phyloP scores from a whole-genome alignment of 1,140 invertebrate genomes.

The Saccostrea glomerata region DNA sequence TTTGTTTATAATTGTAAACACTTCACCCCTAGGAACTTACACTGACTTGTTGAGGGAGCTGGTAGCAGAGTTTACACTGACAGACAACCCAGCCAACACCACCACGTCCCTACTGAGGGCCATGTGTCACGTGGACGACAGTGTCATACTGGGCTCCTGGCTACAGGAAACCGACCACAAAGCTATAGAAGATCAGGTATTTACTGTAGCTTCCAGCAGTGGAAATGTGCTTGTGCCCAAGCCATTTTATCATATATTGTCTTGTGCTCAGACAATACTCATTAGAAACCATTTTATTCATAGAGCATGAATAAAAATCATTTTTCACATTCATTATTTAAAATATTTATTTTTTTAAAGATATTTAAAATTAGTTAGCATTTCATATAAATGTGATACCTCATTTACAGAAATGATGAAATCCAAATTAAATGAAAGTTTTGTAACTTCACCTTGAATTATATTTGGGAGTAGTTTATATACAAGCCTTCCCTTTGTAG shows the following conservation, averaged over 20 bases:
- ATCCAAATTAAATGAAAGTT: no score
- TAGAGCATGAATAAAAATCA: not conserved
- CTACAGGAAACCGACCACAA: constrained; percentile 96
- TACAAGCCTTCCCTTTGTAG: constrained; percentile 78
- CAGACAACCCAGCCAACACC: constrained; percentile 96
- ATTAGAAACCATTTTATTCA: not conserved
- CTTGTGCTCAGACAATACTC: not conserved
- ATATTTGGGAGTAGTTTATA: not conserved
- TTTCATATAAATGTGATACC: no score
- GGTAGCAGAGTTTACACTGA: constrained; percentile 97
- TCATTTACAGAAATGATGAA: no score
- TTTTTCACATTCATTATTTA: not conserved
- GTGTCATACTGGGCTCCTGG: constrained; percentile 83
- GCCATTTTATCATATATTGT: not conserved
- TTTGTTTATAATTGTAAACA: not conserved
- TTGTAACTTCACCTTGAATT: not conserved
- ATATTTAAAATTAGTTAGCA: no score
- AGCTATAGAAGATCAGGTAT: constrained; percentile 97
- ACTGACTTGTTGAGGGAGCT: constrained; percentile 84
- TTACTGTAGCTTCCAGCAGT: not conserved
- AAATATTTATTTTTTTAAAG: not conserved
- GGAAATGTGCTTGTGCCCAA: not conserved
- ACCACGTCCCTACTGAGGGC: constrained; percentile 92
- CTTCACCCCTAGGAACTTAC: constrained; percentile 74
- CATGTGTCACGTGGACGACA: constrained; percentile 93